Evolutionary conservation across 2,113 vertebrate genomes (phyloP), one percentile per base, ranked within the genome.

Genomic region (Phrynosoma platyrhinos): DNA sequence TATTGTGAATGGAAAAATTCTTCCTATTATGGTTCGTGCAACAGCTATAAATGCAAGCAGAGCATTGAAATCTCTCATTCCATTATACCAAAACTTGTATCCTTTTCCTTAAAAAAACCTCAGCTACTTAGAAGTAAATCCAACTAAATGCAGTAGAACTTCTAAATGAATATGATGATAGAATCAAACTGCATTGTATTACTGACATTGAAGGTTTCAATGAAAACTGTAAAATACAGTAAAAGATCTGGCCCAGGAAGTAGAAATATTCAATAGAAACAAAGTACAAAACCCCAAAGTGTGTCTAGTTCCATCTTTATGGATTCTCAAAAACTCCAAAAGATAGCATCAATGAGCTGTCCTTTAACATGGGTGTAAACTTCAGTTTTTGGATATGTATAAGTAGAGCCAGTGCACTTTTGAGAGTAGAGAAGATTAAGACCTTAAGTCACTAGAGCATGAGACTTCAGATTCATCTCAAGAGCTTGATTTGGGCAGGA

Each of bases 21-120:
- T 99, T 94, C 98, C 99, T 88, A 98, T 98, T 91, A 97, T 99
- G 97, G 99, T 99, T 94, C 96, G 99, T 94, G 98, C 99, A 92
- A 99, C 99, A 64, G 99, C 99, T 89, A 98, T 99, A 96, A 99
- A 99, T 83, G 98, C 99, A 95, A 99, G 99, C 93, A 98, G 98
- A 90, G 98, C 99, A 40, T 96, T 99, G 87, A 99, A 99, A 92
- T 99, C 98, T 9, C 97, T 99, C 95, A 99, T 99, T 90, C 98
- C 99, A 4, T 96, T 99, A 25, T 99, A 99, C 97, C 99, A 99
- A 96, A 99, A 99, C 95, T 99, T 99, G 99, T 99, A 99, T 99
- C 99, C 98, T 99, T 99, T 93, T 95, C 66, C 55, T 76, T 85
- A 87, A 74, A 79, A 83, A 3, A 69, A 76, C 4, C 47, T 5